Conservation (phyloP, 1,140 invertebrate species). For the Dreissena polymorpha region DNA sequence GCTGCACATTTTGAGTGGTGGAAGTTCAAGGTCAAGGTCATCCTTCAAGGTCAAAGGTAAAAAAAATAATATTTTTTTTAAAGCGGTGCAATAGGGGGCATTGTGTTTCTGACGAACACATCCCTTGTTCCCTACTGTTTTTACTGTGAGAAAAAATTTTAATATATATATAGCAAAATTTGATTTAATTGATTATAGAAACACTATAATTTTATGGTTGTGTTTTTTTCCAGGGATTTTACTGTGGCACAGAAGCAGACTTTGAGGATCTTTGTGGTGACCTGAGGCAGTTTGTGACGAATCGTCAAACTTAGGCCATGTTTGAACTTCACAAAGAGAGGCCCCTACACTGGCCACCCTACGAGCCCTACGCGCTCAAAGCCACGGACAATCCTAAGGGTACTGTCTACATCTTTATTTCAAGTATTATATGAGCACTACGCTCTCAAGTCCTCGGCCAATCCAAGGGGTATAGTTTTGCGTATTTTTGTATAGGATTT, state of each 20-base stretch:
- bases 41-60: no score
- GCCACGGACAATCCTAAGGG: constrained; percentile 35
- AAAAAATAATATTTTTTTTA: no score
- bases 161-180: no score
- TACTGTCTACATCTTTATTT: constrained; percentile 1
- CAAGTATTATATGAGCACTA: constrained; percentile 67
- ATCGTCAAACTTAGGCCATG: constrained; percentile 72
- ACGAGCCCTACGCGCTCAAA: constrained; percentile 56
- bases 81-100: no score
- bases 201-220: no score
- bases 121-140: no score
- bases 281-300: constrained; percentile 64
- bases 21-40: no score
- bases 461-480: constrained; percentile 45
- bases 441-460: constrained; percentile 16
- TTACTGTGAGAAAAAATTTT: no score
- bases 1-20: no score
- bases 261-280: constrained; percentile 88
- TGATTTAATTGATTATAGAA: no score
- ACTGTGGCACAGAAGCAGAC: constrained; percentile 91
- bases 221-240: constrained; percentile 91
- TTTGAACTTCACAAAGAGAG: constrained; percentile 76
- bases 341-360: constrained; percentile 74
- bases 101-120: no score
- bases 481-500: no score